Base-by-base conservation (phyloP, 2,113 vertebrate genomes). In the Phylloscopus trochilus region DNA sequence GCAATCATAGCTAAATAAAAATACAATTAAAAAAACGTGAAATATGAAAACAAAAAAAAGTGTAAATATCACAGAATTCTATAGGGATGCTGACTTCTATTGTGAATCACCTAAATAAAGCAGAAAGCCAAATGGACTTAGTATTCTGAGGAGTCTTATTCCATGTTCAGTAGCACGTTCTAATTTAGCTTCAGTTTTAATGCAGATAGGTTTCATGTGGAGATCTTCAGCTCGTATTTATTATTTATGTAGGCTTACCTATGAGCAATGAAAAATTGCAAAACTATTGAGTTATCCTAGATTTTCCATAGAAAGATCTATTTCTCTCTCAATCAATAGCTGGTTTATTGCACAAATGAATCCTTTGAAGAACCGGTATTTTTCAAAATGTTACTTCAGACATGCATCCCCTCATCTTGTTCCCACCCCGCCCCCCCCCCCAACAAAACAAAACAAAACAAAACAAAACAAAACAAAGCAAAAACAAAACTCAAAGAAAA, bases 101-200 rank as follows among this genome's bases (percentile, higher is more conserved):
- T 7, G 3, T 51, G 49, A 37, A 27, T 66, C 56, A 79, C 28
- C 5, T 72, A 85, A 83, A 47, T 37, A 43, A 91, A 87, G 16
- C 13, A 51, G 27, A 95, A 84, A 39, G 3, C 1, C 16, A 47
- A 44, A 55, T 7, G 3, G 10, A 46, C 22, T 58, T 63, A 37
- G 9, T n/a, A 46, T 15, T 46, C 15, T 49, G 47, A 68, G 27
- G 44, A 64, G 7, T 15, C 15, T 51, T 76, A 30, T n/a, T 56
- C 22, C 47, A 67, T 89, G 27, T 58, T 96, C 27, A 89, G 64
- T 17, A 75, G 30, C 10, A 60, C 37, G 12, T 12, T 33, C 7
- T 35, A 47, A 47, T 80, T 95, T 90, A 84, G 27, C 74, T 94
- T 89, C 62, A 26, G 64, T 89, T 89, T 91, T 59, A 91, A 91